Evolutionary conservation across 1,140 invertebrate species (phyloP).

Genomic region (Bombus consobrinus): DNA sequence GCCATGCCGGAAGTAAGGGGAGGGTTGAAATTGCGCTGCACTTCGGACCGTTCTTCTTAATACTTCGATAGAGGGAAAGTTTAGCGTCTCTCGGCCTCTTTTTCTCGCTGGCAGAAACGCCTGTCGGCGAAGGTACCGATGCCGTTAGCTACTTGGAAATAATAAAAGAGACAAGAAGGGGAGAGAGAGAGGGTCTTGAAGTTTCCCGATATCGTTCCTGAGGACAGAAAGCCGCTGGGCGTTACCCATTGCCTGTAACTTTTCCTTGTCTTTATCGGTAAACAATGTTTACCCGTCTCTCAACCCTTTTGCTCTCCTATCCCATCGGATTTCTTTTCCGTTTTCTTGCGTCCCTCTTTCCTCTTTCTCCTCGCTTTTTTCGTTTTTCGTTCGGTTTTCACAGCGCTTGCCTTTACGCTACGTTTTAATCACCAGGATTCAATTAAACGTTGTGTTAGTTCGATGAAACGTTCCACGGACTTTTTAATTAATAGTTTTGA

Average conservation of each 20-base stretch:
- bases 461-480: conserved; percentile 5
- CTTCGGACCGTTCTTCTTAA: conserved; percentile 61
- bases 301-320: conserved; percentile 6
- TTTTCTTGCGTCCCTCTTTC: not conserved
- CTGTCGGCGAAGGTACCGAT: conserved; percentile 39
- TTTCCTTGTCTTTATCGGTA: conserved; percentile 64
- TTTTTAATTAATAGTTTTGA: conserved; percentile 37
- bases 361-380: not conserved
- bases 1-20: not conserved
- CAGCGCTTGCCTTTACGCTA: not conserved
- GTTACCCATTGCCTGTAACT: conserved; percentile 44
- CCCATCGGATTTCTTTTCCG: not conserved
- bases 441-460: conserved; percentile 28
- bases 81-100: conserved; percentile 14
- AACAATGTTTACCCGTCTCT: conserved; percentile 55
- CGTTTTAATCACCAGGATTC: conserved; percentile 23
- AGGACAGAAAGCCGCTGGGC: conserved; percentile 29
- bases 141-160: conserved; percentile 62
- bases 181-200: conserved; percentile 9
- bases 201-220: conserved; percentile 57
- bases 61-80: conserved; percentile 53
- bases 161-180: conserved; percentile 61
- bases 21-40: conserved; percentile 62
- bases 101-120: conserved; percentile 41
- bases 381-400: not conserved